Percentiles rank a stretch among this genome's conserved stretches.
phyloP scores from a whole-genome alignment of 2,888 invertebrate species.

The Epirrhoe alternata region DNA sequence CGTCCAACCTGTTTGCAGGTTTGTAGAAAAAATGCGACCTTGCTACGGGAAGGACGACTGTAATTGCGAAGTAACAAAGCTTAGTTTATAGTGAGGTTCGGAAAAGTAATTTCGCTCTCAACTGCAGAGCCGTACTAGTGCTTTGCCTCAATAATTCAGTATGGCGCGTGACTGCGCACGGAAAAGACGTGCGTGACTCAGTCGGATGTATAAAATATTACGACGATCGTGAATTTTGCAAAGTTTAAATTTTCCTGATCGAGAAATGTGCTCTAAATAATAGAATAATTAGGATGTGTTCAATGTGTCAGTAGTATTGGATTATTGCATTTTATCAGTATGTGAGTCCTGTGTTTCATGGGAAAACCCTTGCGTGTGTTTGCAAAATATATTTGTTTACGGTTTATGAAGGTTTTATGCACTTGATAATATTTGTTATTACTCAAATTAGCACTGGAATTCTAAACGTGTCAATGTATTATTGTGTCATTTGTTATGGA shows the following conservation, averaged over 20 bases:
- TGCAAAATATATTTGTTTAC: constrained; percentile 51
- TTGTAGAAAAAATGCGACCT: constrained; percentile 55
- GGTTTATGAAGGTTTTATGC: constrained; percentile 11
- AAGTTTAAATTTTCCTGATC: constrained; percentile 51
- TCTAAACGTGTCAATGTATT: not conserved
- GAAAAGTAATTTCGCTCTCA: constrained; percentile 81
- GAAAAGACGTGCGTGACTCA: constrained; percentile 57
- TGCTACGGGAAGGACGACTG: constrained; percentile 55
- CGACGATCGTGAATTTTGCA: constrained; percentile 61
- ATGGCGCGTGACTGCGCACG: constrained; percentile 72
- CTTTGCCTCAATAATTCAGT: constrained; percentile 74
- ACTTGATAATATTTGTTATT: not conserved
- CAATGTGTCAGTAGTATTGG: constrained; percentile 51
- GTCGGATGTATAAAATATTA: constrained; percentile 46
- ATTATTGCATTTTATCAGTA: constrained; percentile 52
- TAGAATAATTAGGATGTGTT: constrained; percentile 44
- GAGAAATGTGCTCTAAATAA: constrained; percentile 46
- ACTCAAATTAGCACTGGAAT: not conserved
- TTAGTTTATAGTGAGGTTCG: constrained; percentile 59
- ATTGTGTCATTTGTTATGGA: not conserved
- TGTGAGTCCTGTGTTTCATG: constrained; percentile 53
- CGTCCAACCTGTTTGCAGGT: constrained; percentile 67
- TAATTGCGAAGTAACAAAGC: constrained; percentile 54
- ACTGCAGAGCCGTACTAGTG: constrained; percentile 63
- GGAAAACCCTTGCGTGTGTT: constrained; percentile 56